Conservation (phyloP, 2,797 vertebrate species). For the Steatocranus sp. region DNA sequence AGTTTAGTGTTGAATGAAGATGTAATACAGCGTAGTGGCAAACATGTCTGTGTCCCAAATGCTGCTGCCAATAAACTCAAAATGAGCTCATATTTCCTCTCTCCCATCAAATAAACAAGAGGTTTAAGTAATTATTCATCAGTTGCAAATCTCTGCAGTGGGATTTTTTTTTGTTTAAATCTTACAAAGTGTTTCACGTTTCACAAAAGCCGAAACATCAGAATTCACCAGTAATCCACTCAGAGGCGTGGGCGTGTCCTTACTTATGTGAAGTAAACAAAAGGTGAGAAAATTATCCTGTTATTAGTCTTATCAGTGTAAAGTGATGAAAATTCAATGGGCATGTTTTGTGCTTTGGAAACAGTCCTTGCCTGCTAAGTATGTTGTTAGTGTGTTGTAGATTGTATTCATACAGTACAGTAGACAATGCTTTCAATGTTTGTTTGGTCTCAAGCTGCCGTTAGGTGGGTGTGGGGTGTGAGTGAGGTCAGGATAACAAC, state of each 20-base stretch:
- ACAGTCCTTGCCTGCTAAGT: neutral
- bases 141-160: neutral
- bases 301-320: neutral
- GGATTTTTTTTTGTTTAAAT: neutral
- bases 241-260: no score
- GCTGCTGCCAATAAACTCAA: neutral
- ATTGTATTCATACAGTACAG: neutral
- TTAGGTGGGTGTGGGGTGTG: neutral
- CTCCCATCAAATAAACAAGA: accelerated
- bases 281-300: no score
- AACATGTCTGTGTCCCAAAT: neutral
- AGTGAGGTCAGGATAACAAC: constrained; percentile 11
- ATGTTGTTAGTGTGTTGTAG: neutral
- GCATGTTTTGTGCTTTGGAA: neutral
- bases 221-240: neutral
- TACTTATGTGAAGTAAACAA: no score
- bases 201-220: neutral
- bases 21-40: neutral
- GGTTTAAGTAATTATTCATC: neutral
- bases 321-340: neutral
- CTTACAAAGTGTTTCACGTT: neutral
- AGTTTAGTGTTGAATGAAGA: neutral
- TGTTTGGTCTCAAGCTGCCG: neutral
- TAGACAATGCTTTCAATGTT: neutral
- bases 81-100: neutral